Evolutionary conservation across 2,888 invertebrate species (phyloP).

Genomic region (Ormyrus labotus): DNA sequence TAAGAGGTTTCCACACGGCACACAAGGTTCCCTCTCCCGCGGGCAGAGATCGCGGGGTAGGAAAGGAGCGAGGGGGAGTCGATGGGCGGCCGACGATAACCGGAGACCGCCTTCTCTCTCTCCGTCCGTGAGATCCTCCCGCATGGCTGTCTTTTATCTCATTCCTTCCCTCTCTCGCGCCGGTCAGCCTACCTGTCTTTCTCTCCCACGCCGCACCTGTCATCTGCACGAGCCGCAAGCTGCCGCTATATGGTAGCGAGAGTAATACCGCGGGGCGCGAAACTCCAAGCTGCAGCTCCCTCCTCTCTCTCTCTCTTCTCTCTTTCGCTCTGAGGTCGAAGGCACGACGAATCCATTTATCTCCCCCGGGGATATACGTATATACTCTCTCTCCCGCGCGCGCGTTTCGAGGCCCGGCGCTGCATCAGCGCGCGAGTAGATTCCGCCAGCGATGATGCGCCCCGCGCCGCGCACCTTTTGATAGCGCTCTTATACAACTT

Average conservation of each 20-base stretch:
- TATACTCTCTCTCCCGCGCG: not conserved
- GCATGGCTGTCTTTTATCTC: constrained; percentile 60
- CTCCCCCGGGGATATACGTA: constrained; percentile 56
- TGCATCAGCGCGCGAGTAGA: not conserved
- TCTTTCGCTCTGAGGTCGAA: constrained; percentile 61
- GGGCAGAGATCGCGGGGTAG: not conserved
- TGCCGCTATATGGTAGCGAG: constrained; percentile 21
- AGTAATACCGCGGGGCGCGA: constrained; percentile 58
- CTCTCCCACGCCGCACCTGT: constrained; percentile 74
- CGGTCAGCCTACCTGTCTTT: constrained; percentile 59
- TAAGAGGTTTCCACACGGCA: constrained; percentile 8
- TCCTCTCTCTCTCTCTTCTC: constrained; percentile 2
- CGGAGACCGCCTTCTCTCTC: constrained; percentile 71
- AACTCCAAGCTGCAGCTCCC: constrained; percentile 55
- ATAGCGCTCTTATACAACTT: constrained; percentile 21
- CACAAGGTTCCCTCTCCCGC: constrained; percentile 12
- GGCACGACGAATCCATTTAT: constrained; percentile 69
- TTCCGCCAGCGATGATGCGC: constrained; percentile 27
- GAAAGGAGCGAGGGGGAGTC: constrained; percentile 61
- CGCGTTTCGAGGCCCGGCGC: not conserved
- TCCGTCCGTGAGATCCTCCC: constrained; percentile 49
- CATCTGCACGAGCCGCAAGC: constrained; percentile 62
- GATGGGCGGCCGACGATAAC: constrained; percentile 72
- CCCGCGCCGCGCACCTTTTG: constrained; percentile 18
- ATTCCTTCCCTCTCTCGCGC: constrained; percentile 64